phyloP scores from a whole-genome alignment of 2,797 vertebrate species.

The Threskiornis aethiopicus region DNA sequence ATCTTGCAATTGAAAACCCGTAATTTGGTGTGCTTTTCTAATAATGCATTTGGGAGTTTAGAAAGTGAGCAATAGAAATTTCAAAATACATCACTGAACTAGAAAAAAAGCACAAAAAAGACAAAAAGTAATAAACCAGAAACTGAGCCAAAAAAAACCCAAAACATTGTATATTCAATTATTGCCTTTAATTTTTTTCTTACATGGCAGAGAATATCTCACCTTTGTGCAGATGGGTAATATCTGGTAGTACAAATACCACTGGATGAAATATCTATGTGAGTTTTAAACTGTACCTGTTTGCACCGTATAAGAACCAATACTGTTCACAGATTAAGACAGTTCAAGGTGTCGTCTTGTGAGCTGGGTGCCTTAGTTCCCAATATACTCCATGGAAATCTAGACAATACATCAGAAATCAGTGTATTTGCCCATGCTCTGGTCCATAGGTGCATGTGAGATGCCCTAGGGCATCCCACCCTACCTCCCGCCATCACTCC shows the following conservation, averaged over 20 bases:
- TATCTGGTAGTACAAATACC: background rate
- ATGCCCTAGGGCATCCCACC: background rate
- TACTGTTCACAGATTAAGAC: background rate
- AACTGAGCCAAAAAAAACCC: background rate
- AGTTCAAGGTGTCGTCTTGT: background rate
- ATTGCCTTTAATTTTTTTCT: background rate
- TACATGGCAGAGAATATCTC: background rate
- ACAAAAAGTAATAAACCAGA: slow-evolving; percentile 16
- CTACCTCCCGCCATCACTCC: background rate
- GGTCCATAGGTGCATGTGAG: background rate
- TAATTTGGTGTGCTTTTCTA: slow-evolving; percentile 39
- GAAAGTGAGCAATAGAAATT: slow-evolving; percentile 7
- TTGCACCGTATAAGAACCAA: background rate
- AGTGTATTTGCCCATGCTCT: background rate
- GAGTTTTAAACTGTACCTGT: background rate
- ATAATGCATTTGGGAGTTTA: slow-evolving; percentile 17
- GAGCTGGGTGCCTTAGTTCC: background rate
- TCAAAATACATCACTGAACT: background rate
- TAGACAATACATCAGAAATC: accelerated
- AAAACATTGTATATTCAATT: background rate
- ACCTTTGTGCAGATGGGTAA: background rate
- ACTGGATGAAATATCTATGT: background rate
- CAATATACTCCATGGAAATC: background rate
- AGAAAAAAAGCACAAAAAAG: background rate
- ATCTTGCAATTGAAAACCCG: background rate